These are phyloP conservation scores for Yasuhikotakia modesta DNA, from an alignment of 2,797 vertebrate genomes.

Conservation along the genomic window DNA sequence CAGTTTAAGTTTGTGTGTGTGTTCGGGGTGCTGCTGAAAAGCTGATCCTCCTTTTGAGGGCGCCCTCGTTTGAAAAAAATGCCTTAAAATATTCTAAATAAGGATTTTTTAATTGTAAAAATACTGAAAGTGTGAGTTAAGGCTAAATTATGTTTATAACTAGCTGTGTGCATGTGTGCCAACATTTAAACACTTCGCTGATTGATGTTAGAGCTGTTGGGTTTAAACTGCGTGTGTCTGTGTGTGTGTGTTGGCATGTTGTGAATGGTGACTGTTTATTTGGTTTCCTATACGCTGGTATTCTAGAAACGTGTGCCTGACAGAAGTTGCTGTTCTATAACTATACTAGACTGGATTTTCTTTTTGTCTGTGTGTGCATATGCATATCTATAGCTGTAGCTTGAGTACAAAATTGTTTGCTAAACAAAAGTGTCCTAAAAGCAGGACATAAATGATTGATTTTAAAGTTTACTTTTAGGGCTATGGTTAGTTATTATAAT, in stretches of 20 bases:
- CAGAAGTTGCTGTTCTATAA: conserved; percentile 48
- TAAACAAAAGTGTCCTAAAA: neutral
- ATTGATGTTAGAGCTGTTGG: conserved; percentile 27
- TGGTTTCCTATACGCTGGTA: conserved; percentile 10
- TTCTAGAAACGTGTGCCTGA: conserved; percentile 11
- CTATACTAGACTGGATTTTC: neutral
- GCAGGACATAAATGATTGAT: neutral
- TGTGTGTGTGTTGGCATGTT: conserved; percentile 24
- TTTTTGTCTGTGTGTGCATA: conserved; percentile 5
- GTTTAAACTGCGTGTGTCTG: conserved; percentile 7
- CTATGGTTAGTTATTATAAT: neutral
- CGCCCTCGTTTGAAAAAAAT: too few relatives aligned
- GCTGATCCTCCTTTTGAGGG: too few relatives aligned
- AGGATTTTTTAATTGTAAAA: too few relatives aligned
- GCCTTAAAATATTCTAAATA: too few relatives aligned
- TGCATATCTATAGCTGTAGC: conserved; percentile 59
- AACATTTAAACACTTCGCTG: conserved; percentile 18
- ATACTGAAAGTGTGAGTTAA: neutral
- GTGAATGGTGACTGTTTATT: conserved; percentile 31
- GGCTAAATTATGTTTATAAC: too few relatives aligned
- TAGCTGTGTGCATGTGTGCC: conserved; percentile 6
- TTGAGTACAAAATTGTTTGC: neutral
- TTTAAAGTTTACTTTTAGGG: neutral
- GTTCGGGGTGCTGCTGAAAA: neutral
- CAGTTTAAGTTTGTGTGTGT: neutral